phyloP scores from a whole-genome alignment of 2,888 invertebrate species.

The Mystacides longicornis region DNA sequence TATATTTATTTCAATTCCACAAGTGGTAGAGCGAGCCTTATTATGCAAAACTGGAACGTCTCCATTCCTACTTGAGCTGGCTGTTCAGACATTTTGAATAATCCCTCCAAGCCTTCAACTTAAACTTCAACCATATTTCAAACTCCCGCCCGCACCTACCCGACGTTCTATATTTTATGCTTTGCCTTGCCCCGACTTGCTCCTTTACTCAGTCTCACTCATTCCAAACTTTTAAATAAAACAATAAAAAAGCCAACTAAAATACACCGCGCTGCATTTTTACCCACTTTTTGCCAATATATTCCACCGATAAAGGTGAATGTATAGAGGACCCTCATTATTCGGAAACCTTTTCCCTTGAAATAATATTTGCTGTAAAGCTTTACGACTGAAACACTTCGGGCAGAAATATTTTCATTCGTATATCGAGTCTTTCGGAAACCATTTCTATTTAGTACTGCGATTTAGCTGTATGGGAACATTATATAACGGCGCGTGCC shows the following conservation, averaged over 20 bases:
- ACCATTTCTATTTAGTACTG: no score
- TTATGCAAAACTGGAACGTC: background rate
- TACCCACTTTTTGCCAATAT: background rate
- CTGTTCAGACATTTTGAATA: background rate
- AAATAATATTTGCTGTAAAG: no score
- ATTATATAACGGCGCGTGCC: no score
- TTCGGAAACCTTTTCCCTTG: no score
- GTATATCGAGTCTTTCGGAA: no score
- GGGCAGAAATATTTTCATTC: no score
- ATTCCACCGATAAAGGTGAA: background rate
- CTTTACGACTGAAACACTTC: no score
- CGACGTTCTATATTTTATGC: no score
- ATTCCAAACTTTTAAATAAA: constrained; percentile 1
- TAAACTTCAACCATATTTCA: background rate
- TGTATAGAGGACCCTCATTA: no score
- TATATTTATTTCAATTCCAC: background rate
- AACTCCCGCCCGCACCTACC: background rate
- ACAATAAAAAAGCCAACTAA: background rate
- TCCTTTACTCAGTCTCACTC: no score
- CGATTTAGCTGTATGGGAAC: no score
- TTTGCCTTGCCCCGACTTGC: no score
- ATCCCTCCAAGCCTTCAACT: background rate
- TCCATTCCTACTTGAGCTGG: background rate
- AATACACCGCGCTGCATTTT: background rate
- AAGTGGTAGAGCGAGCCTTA: background rate